phyloP scores from a whole-genome alignment of 2,113 vertebrate species.

The Fukomys damarensis region DNA sequence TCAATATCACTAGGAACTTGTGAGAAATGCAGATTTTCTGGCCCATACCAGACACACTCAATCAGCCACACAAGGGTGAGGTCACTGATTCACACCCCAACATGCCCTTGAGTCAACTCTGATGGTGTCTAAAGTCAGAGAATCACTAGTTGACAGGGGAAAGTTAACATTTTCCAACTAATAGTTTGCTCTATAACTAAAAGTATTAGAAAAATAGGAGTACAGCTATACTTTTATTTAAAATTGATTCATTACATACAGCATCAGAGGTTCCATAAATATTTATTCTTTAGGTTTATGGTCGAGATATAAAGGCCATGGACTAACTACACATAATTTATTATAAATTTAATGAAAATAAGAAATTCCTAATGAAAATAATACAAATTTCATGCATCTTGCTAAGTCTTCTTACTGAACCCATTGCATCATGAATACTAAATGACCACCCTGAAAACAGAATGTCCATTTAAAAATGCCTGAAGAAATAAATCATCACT shows the following conservation, averaged over 20 bases:
- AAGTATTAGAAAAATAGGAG: background rate
- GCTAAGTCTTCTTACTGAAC: background rate
- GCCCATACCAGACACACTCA: background rate
- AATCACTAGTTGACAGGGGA: background rate
- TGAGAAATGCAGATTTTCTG: background rate
- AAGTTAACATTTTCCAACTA: background rate
- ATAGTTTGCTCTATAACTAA: background rate
- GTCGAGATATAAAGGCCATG: background rate
- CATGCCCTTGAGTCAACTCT: background rate
- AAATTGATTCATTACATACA: background rate
- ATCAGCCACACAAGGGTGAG: background rate
- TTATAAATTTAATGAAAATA: slow-evolving; percentile 17
- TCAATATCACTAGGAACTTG: background rate
- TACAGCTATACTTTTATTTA: background rate
- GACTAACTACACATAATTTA: background rate
- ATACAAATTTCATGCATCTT: background rate
- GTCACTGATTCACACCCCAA: background rate
- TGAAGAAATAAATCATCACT: background rate
- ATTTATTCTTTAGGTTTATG: background rate
- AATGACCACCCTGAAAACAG: background rate
- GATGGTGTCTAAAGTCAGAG: background rate
- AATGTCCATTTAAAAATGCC: background rate
- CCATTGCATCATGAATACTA: background rate
- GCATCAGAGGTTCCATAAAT: background rate
- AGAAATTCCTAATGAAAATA: background rate